Base-by-base conservation (phyloP, 2,888 invertebrate genomes). In the Eumacrocentrus americanus region DNA sequence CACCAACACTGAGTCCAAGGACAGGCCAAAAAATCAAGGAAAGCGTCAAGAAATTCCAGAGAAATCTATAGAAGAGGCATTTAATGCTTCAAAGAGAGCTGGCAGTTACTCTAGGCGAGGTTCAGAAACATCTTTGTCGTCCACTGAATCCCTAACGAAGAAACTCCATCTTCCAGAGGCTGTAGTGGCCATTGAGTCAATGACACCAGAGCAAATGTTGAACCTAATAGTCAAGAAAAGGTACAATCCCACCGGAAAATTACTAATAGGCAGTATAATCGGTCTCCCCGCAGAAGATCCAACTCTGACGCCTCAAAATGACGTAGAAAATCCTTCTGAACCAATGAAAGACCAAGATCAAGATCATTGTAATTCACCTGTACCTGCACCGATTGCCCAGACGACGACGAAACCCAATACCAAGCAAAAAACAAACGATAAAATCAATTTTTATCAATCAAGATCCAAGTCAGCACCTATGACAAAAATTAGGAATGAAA, bases 181-280 rank as follows among this genome's bases (percentile, higher is more conserved):
- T 29, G 46, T 48, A 16, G 52, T 46, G 0, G 52, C 60, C 14
- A 23, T 65, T 18, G 73, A 78, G 48, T 68, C 76, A 0, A 23
- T 79, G 20, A 72, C 78, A 0, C 76, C 79, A 0, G 80, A 79
- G 48, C 69, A 73, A 48, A 71, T 80, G 56, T 65, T 79, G n/a
- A 73, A 73, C 53, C 66, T 76, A 11, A 76, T 80, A 35, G 68
- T 73, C 1, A 70, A 75, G 29, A 70, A 78, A 22, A 75, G 74
- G 25, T 70, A 65, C 58, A 74, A 78, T 62, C 78, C 79, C 1
- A 66, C 77, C 54, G 78, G 79, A 0, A 74, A 78, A 47, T 61
- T 79, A 42, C 48, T 80, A 20, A 79, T 80, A 38, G 74, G 74
- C 3, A 76, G 75, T 53, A 73, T 80, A 58, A 80, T 80, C 23